A percentile compares a stretch with the other conserved stretches of the same genome.
Evolutionary conservation across 2,888 invertebrate species (phyloP).

Genomic region (Aphidius colemani): DNA sequence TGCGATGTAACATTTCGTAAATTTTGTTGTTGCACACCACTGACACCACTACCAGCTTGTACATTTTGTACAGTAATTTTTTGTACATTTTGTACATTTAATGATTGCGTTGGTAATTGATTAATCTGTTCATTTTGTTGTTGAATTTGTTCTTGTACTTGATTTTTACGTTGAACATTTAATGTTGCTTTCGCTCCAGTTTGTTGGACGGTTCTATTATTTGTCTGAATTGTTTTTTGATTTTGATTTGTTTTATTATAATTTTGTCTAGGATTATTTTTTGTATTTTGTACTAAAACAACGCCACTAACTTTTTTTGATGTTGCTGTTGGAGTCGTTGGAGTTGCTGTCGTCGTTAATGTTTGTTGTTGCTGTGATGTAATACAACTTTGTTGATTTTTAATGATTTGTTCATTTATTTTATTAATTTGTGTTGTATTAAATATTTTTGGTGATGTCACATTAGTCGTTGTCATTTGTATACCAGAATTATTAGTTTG

Average conservation of each 20-base stretch:
- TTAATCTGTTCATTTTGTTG: slow-evolving; percentile 49
- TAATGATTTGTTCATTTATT: slow-evolving; percentile 34
- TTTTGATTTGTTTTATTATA: not conserved
- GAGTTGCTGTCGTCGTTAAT: slow-evolving; percentile 36
- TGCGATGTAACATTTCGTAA: slow-evolving; percentile 42
- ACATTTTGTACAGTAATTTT: slow-evolving; percentile 34
- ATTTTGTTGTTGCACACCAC: slow-evolving; percentile 40
- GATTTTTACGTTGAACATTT: slow-evolving; percentile 37
- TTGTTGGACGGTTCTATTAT: slow-evolving; percentile 18
- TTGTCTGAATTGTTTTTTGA: slow-evolving; percentile 12
- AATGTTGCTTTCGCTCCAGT: slow-evolving; percentile 1
- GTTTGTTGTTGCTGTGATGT: slow-evolving; percentile 36
- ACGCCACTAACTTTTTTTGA: slow-evolving; percentile 7
- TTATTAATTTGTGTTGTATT: slow-evolving; percentile 2
- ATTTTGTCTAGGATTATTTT: not conserved
- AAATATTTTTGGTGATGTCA: slow-evolving; percentile 1
- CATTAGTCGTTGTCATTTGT: slow-evolving; percentile 32
- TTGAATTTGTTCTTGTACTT: slow-evolving; percentile 39
- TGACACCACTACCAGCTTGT: too few relatives aligned
- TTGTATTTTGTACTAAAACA: slow-evolving; percentile 7
- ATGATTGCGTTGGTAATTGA: slow-evolving; percentile 51
- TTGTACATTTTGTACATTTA: slow-evolving; percentile 54
- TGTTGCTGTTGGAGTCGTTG: slow-evolving; percentile 13
- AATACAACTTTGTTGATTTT: slow-evolving; percentile 36
- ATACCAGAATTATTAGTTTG: slow-evolving; percentile 24